Evolutionary conservation across 2,888 invertebrate genomes (phyloP).

Genomic region (Trichogramma evanescens): DNA sequence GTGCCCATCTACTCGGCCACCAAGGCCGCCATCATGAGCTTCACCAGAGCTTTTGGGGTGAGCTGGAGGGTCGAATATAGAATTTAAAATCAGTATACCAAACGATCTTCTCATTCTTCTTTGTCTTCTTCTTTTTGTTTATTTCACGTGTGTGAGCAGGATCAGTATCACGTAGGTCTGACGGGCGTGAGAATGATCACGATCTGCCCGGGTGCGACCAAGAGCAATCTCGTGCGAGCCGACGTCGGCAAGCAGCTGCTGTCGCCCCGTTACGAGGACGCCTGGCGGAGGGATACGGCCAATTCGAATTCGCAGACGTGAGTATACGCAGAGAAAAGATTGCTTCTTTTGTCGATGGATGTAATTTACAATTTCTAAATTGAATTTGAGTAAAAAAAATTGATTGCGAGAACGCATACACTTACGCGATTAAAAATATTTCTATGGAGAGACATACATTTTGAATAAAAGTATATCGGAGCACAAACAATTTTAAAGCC

Average conservation of each 20-base stretch:
- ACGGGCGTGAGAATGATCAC: slow-evolving; percentile 68
- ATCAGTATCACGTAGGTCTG: slow-evolving; percentile 65
- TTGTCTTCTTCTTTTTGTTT: not conserved
- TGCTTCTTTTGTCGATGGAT: not conserved
- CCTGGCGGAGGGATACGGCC: slow-evolving; percentile 65
- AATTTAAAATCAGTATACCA: not conserved
- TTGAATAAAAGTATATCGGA: not conserved
- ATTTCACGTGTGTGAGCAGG: slow-evolving; percentile 49
- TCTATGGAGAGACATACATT: not conserved
- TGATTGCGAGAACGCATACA: no score
- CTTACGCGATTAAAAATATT: no score
- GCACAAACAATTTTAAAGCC: not conserved
- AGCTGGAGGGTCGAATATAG: slow-evolving; percentile 30
- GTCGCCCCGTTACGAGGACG: slow-evolving; percentile 65
- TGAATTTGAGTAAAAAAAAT: no score
- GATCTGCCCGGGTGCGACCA: slow-evolving; percentile 64
- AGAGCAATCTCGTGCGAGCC: slow-evolving; percentile 58
- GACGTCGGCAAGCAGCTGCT: slow-evolving; percentile 66
- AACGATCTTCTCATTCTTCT: not conserved
- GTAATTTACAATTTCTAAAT: not conserved
- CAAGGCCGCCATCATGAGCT: slow-evolving; percentile 67
- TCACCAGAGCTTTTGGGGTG: slow-evolving; percentile 68
- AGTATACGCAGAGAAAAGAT: slow-evolving; percentile 17
- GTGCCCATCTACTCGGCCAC: slow-evolving; percentile 72
- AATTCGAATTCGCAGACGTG: slow-evolving; percentile 60